Evolutionary conservation across 92 coral and sea anemone genomes (phyloP), one percentile per base, ranked within the genome.

Genomic region (Palythoa heliodiscus): DNA sequence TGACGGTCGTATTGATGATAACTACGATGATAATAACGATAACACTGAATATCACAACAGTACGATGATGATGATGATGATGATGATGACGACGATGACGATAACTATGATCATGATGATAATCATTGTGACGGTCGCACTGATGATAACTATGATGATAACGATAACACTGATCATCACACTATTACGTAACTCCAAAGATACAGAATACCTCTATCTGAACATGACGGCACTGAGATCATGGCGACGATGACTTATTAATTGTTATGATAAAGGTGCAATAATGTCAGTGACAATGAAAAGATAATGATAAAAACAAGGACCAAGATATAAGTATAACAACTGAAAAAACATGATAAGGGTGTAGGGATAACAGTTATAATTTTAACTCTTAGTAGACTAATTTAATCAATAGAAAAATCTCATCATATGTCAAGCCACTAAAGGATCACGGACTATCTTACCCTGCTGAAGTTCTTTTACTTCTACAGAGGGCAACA

Each of bases 401-500:
- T 0, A 43, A 43, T 29, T 29, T 29, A 29, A 29, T 29, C 50
- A 43, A 1, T 43, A 43, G 6, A 43, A 29, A 29, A 29, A 29
- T 1, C 35, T 29, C 50, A 43, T 8, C 3, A 15, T 15, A 3
- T 58, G 23, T 58, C 64, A 58, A 58, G 64, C 20, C 64, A 58
- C 17, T 3, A 22, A 48, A 11, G 22, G 47, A 25, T 17, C 38
- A 82, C 20, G 16, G 52, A 58, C 17, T 20, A 16, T 70, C 94
- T 70, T 48, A 94, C 98, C 97, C 82, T 90, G 95, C 71, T 91
- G 89, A 4, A 96, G 92, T 67, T 94, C 98, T 81, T 91, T 94
- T 63, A 96, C 98, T 89, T 96, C 98, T 19, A 92, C 93, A 0
- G 98, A 94, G 11, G 98, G 98, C 5, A 92, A 84, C n/a, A 96